These are phyloP conservation scores for Arizona elegans DNA, from an alignment of 2,113 vertebrate genomes.

Conservation along the genomic window DNA sequence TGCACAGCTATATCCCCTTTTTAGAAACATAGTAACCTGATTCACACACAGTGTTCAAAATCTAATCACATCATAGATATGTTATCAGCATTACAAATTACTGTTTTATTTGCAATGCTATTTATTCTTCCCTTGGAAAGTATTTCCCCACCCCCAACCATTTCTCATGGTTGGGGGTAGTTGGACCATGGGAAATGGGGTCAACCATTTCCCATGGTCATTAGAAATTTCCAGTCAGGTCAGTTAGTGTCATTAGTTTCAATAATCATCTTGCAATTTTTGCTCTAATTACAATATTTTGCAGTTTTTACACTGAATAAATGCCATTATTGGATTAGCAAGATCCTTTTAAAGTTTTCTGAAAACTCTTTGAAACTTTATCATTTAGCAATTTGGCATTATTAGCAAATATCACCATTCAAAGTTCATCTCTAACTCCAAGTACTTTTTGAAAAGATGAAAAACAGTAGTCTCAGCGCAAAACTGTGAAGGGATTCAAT, in stretches of 20 bases:
- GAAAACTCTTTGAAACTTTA: neutral
- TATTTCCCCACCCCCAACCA: neutral
- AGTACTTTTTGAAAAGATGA: neutral
- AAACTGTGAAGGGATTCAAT: neutral
- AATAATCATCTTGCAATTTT: neutral
- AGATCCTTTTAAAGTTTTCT: neutral
- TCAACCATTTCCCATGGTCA: neutral
- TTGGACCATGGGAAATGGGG: too few relatives aligned
- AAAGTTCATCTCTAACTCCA: neutral
- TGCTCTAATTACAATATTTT: neutral
- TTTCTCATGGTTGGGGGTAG: too few relatives aligned
- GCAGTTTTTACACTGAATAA: neutral
- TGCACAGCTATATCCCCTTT: neutral
- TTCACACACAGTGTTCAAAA: neutral
- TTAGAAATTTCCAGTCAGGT: neutral
- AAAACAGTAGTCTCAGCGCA: neutral
- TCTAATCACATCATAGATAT: neutral
- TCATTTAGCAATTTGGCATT: neutral
- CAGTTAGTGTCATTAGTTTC: neutral
- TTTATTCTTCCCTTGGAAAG: neutral
- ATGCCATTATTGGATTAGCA: neutral
- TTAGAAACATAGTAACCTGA: neutral
- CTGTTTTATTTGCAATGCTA: neutral
- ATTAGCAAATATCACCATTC: neutral
- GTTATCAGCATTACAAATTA: neutral